Percentiles rank a stretch among this genome's conserved stretches.
phyloP scores from a whole-genome alignment of 2,113 vertebrate species.

The Brachirus orientalis region DNA sequence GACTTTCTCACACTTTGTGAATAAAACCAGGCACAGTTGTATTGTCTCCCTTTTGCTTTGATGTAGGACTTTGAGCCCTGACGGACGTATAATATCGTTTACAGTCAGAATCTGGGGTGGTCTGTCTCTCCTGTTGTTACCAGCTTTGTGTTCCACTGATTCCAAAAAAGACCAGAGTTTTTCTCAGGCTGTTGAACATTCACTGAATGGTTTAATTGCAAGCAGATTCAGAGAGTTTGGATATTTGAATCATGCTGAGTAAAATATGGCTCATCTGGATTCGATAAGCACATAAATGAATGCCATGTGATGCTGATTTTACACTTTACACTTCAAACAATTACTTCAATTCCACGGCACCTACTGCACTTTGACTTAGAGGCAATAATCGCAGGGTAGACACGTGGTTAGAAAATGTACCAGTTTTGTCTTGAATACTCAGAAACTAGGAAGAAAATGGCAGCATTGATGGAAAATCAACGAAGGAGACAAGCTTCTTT shows the following conservation, averaged over 20 bases:
- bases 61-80: constrained; percentile 61
- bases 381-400: constrained; percentile 41
- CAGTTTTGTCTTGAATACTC: no score
- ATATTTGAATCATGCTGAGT: constrained; percentile 72
- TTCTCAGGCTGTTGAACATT: constrained; percentile 71
- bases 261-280: constrained; percentile 78
- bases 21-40: constrained; percentile 35
- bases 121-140: constrained; percentile 67
- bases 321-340: constrained; percentile 74
- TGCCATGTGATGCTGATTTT: constrained; percentile 70
- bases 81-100: constrained; percentile 67
- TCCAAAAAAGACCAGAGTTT: constrained; percentile 54
- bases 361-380: constrained; percentile 46
- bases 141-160: constrained; percentile 63
- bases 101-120: constrained; percentile 73
- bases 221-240: constrained; percentile 68
- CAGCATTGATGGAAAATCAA: no score
- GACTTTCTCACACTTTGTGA: constrained; percentile 69
- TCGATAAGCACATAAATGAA: constrained; percentile 69
- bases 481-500: background rate
- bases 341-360: constrained; percentile 61
- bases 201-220: constrained; percentile 71
- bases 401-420: constrained; percentile 46
- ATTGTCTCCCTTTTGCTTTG: constrained; percentile 58
- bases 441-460: constrained; percentile 15